These are phyloP conservation scores for Chrysodeixis includens DNA, from an alignment of 2,888 invertebrate genomes.

Conservation along the genomic window DNA sequence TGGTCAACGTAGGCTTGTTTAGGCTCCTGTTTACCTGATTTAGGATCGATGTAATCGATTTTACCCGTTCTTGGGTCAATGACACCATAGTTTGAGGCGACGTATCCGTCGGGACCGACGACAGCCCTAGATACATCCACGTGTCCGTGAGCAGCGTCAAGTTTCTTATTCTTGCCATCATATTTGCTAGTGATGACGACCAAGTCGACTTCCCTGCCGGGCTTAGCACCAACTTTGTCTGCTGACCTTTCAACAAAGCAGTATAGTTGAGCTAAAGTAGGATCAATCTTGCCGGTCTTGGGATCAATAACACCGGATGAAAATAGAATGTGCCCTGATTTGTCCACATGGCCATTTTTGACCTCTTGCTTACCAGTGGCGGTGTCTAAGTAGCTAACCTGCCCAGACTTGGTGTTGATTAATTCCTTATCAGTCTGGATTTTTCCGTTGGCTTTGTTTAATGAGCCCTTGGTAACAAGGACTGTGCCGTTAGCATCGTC, in stretches of 20 bases:
- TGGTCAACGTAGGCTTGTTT: conserved; percentile 92
- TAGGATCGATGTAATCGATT: conserved; percentile 90
- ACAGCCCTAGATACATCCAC: conserved; percentile 90
- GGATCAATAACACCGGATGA: conserved; percentile 91
- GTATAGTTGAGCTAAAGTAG: conserved; percentile 91
- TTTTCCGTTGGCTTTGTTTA: conserved; percentile 89
- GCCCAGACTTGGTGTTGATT: conserved; percentile 92
- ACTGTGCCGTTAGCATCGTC: conserved; percentile 89
- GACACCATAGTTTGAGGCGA: conserved; percentile 91
- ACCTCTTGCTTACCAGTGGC: conserved; percentile 91
- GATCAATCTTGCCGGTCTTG: conserved; percentile 91
- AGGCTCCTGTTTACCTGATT: conserved; percentile 90
- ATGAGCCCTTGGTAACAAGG: conserved; percentile 78
- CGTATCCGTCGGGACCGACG: conserved; percentile 87
- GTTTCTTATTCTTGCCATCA: conserved; percentile 89
- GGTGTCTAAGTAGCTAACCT: conserved; percentile 89
- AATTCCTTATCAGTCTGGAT: conserved; percentile 90
- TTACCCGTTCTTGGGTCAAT: conserved; percentile 91
- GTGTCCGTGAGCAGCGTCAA: conserved; percentile 83
- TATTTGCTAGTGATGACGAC: conserved; percentile 90
- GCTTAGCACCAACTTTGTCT: conserved; percentile 84
- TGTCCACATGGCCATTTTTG: conserved; percentile 91
- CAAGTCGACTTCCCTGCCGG: conserved; percentile 88
- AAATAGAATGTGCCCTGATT: conserved; percentile 91
- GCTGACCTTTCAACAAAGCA: conserved; percentile 90